Base-by-base conservation (phyloP, 2,888 invertebrate genomes). In the Nebria salina region DNA sequence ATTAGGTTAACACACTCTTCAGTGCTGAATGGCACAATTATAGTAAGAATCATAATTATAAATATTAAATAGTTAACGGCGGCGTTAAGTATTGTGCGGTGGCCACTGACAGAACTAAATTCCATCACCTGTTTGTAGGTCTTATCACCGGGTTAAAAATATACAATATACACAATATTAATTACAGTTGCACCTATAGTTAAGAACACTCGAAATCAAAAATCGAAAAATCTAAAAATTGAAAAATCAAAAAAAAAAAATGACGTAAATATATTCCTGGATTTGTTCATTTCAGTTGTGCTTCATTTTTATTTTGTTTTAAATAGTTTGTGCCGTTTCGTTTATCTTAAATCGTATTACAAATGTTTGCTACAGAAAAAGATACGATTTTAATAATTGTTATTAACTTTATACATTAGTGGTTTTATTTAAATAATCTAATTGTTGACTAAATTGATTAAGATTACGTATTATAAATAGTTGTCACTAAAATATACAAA, bases 121-220 rank as follows among this genome's bases (percentile, higher is more conserved):
- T 88, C 88, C 88, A 88, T 88, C 88, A 88, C 88, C 88, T 72
- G 80, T 80, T 80, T 75, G 66, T 75, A 15, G 65, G 64, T 80
- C 75, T 80, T 65, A 41, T 75, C 80, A 77, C 78, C 74, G 73
- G 54, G 13, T 54, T 54, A 64, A 77, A 54, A 54, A 77, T 77
- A 66, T 78, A 78, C 78, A 78, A 42, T 78, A 78, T 54, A 7
- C 54, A 54, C 77, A 77, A 64, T 77, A 34, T 4, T 66, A 34
- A 34, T 4, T 66, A 34, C 26, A 26, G 34, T 72, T 70, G 68
- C 76, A 70, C 4, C 34, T 34, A 76, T 42, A 41, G 7, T 75
- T 65, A 7, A 54, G 54, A 54, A 54, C 54, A 54, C 2, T 8
- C 54, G 65, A 26, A 64, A 76, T 64, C 41, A 76, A 34, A 54